Percentiles rank a stretch among this genome's conserved stretches.
phyloP scores from a whole-genome alignment of 2,888 invertebrate genomes.

The Glaucopsyche alexis region DNA sequence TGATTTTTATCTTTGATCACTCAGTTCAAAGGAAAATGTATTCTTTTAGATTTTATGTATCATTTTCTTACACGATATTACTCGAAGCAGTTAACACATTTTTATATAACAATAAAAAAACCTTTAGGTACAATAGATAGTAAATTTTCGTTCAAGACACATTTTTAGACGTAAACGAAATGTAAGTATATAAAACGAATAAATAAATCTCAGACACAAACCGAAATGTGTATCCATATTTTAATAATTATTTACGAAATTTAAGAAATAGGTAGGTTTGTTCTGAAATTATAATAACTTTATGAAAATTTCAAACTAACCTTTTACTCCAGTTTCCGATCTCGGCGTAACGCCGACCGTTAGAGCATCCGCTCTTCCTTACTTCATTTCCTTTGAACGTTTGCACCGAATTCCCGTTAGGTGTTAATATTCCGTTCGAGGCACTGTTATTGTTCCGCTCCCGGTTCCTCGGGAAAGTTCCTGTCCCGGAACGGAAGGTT shows the following conservation, averaged over 20 bases:
- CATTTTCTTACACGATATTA: not conserved
- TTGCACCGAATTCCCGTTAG: slow-evolving; percentile 74
- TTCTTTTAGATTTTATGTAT: not conserved
- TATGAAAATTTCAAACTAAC: slow-evolving; percentile 53
- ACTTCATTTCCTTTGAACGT: slow-evolving; percentile 76
- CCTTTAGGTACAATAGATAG: too few species aligned
- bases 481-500: slow-evolving; percentile 74
- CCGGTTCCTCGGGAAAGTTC: slow-evolving; percentile 75
- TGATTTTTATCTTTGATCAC: not conserved
- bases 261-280: too few species aligned
- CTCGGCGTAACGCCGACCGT: slow-evolving; percentile 80
- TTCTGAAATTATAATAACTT: not conserved
- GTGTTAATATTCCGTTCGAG: slow-evolving; percentile 74
- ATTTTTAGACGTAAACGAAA: too few species aligned
- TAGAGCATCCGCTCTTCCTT: slow-evolving; percentile 73
- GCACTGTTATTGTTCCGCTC: slow-evolving; percentile 73
- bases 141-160: too few species aligned
- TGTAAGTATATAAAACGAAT: too few species aligned
- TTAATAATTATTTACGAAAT: not conserved
- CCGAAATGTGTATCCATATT: not conserved
- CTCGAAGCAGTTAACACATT: too few species aligned
- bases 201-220: too few species aligned
- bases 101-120: too few species aligned
- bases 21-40: not conserved
- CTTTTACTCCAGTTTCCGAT: slow-evolving; percentile 81